Base-by-base conservation (phyloP, 2,797 vertebrate species). In the Bryconaethiops microstoma region DNA sequence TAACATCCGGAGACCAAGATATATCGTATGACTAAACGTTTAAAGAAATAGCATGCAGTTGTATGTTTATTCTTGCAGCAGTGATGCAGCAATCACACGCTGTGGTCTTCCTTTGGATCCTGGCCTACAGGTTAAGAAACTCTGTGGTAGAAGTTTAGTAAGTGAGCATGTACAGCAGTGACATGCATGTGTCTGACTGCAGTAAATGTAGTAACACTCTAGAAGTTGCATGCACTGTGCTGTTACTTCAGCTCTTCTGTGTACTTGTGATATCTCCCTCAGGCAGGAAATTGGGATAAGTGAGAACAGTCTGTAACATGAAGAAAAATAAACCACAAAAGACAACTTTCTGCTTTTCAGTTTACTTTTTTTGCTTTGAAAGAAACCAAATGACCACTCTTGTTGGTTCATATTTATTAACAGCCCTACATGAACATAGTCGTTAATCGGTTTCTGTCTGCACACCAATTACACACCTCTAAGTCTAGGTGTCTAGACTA, bases 151-250 rank as follows among this genome's bases (percentile, higher is more conserved):
- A 17, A 45, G 54, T 42, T 59, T 80, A 80, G 45, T 52, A 70
- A 75, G 69, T 62, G 29, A 78, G 55, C 64, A 67, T 65, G 55
- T 57, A 63, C 8, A 70, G 81, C 74, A 69, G 75, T 21, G 63
- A 77, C 60, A 19, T 83, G 86, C 83, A 82, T 83, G 69, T 60
- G 71, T 78, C 77, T 69, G 7, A 16, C 70, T 84, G 73, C 59
- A 84, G 12, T 75, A 64, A 69, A 29, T 71, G 48, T 70, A 42
- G 21, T 21, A 35, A 52, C 40, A 73, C 9, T 39, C 62, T 62
- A 80, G 25, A 60, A 50, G 17, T 65, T 76, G 85, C 85, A 80
- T 84, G 85, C 74, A 72, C 23, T n/a, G 48, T 79, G 63, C 42
- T 60, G 64, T 74, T 63, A 64, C n/a, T 65, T 42, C 71, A 62